Evolutionary conservation across 2,797 vertebrate genomes (phyloP).

Genomic region (Spizella passerina): DNA sequence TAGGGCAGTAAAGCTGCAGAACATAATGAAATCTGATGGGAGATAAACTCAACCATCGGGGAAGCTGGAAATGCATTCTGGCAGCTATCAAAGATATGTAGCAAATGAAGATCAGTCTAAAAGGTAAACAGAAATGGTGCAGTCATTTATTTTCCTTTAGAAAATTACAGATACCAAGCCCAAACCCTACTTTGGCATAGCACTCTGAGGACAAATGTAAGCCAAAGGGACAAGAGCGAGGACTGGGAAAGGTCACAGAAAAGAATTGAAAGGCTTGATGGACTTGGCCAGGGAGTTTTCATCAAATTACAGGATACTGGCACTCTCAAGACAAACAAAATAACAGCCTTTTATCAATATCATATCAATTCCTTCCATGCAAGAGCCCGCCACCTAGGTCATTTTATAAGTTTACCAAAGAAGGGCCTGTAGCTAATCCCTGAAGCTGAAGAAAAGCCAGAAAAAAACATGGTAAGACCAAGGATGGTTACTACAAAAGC

Average conservation of each 20-base stretch:
- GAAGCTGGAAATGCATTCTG: conserved; percentile 23
- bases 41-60: not conserved
- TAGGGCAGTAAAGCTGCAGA: not conserved
- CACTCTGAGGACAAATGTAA: not conserved
- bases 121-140: conserved; percentile 14
- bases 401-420: not conserved
- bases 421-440: not conserved
- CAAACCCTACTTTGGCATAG: not conserved
- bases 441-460: not conserved
- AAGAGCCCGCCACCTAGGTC: not conserved
- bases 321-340: not conserved
- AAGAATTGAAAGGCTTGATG: not conserved
- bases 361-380: not conserved
- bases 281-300: not conserved
- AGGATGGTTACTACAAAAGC: not conserved
- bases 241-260: not conserved
- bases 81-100: conserved; percentile 21
- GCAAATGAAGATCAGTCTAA: not conserved
- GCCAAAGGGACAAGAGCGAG: not conserved
- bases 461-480: not conserved
- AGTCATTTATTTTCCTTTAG: not conserved
- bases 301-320: not conserved
- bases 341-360: not conserved
- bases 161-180: not conserved
- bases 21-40: conserved; percentile 42